Percentiles rank a stretch among this genome's conserved stretches.
phyloP scores from a whole-genome alignment of 2,113 vertebrate genomes.

The Mormyrus lacerda region DNA sequence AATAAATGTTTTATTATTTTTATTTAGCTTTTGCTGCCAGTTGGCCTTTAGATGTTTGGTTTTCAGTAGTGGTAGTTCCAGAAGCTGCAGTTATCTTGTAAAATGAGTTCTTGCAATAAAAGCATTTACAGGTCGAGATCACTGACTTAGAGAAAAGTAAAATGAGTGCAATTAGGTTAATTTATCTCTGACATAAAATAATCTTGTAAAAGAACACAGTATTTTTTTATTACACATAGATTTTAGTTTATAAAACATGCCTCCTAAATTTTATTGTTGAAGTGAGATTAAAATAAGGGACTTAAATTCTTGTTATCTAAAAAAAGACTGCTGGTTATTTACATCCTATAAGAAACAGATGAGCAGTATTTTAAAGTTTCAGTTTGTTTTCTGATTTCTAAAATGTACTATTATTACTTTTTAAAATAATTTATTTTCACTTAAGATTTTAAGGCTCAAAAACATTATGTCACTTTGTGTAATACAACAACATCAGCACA shows the following conservation, averaged over 20 bases:
- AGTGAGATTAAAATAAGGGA: constrained; percentile 36
- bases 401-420: neutral
- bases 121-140: constrained; percentile 1
- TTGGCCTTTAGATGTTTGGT: constrained; percentile 29
- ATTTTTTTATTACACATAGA: constrained; percentile 19
- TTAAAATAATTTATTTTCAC: neutral
- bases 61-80: constrained; percentile 23
- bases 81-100: constrained; percentile 15
- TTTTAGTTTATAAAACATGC: constrained; percentile 31
- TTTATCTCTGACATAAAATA: neutral
- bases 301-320: neutral
- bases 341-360: neutral
- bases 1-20: constrained; percentile 24
- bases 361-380: neutral
- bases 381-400: neutral
- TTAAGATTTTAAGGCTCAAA: neutral
- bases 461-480: neutral
- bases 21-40: constrained; percentile 26
- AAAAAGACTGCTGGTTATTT: neutral
- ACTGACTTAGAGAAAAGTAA: neutral
- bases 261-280: constrained; percentile 30
- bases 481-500: neutral
- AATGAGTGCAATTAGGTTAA: neutral
- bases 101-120: constrained; percentile 1
- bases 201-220: neutral